These are phyloP conservation scores for Myotis brandtii DNA, from an alignment of 2,113 vertebrate genomes.

Conservation along the genomic window DNA sequence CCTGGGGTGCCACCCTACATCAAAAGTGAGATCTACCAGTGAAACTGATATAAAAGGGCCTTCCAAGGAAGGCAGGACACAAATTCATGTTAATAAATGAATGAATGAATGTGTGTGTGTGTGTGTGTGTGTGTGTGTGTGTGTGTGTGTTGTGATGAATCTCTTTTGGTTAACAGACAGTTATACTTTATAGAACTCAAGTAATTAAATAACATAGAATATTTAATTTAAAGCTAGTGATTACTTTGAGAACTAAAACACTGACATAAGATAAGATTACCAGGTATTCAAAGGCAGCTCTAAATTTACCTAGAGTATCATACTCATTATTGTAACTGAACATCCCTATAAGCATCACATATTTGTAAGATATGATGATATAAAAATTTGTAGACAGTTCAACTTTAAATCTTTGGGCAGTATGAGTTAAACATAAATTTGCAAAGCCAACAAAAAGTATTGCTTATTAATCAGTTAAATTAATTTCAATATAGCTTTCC, in stretches of 20 bases:
- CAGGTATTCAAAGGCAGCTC: not conserved
- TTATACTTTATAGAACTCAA: not conserved
- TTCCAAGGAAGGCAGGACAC: not conserved
- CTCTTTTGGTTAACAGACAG: not conserved
- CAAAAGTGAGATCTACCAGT: not conserved
- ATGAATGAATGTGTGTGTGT: not conserved
- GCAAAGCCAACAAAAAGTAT: not conserved
- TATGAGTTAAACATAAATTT: not conserved
- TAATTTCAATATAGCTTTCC: not conserved
- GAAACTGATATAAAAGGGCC: not conserved
- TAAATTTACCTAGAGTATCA: not conserved
- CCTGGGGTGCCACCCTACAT: not conserved
- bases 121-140: not conserved
- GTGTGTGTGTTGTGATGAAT: not conserved
- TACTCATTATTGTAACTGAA: not conserved
- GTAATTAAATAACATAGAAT: not conserved
- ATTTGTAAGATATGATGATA: not conserved
- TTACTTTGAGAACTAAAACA: conserved; percentile 10
- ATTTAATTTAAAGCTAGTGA: not conserved
- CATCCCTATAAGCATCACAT: not conserved
- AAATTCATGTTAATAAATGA: not conserved
- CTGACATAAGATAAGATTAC: not conserved
- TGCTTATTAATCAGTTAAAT: conserved; percentile 25
- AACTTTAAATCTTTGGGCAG: not conserved
- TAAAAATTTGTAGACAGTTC: not conserved